Evolutionary conservation across 2,888 invertebrate genomes (phyloP).

Genomic region (Aphrophora alni): DNA sequence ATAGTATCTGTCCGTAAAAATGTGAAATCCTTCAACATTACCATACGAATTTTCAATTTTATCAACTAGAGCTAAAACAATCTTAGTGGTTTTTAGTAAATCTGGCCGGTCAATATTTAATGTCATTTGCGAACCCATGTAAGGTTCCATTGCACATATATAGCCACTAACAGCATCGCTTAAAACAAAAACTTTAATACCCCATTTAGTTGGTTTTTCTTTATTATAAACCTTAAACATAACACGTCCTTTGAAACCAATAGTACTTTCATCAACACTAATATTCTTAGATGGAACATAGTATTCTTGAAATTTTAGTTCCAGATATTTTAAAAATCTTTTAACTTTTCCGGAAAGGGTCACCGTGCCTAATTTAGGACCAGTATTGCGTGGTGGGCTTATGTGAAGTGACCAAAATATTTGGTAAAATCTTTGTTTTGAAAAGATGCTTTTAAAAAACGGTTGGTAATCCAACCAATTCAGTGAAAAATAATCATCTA

Average conservation of each 20-base stretch:
- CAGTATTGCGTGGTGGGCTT: neutral
- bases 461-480: neutral
- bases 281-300: conserved; percentile 9
- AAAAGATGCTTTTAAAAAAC: conserved; percentile 18
- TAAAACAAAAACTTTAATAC: conserved; percentile 4
- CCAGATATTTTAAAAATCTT: conserved; percentile 7
- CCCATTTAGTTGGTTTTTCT: conserved; percentile 4
- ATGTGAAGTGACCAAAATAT: conserved; percentile 20
- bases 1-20: too few relatives aligned
- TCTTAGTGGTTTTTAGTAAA: too few relatives aligned
- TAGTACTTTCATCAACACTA: neutral
- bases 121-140: too few relatives aligned
- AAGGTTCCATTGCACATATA: neutral
- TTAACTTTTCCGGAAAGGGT: conserved; percentile 13
- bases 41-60: too few relatives aligned
- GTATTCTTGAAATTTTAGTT: neutral
- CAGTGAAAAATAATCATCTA: conserved; percentile 11
- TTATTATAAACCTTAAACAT: conserved; percentile 25
- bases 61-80: too few relatives aligned
- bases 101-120: too few relatives aligned
- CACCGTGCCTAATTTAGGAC: conserved; percentile 2
- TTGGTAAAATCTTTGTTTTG: conserved; percentile 1
- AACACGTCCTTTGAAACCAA: conserved; percentile 7
- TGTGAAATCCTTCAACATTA: too few relatives aligned
- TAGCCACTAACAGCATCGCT: neutral